Conservation (phyloP, 1,140 invertebrate species). For the Leptonema lineaticorne region DNA sequence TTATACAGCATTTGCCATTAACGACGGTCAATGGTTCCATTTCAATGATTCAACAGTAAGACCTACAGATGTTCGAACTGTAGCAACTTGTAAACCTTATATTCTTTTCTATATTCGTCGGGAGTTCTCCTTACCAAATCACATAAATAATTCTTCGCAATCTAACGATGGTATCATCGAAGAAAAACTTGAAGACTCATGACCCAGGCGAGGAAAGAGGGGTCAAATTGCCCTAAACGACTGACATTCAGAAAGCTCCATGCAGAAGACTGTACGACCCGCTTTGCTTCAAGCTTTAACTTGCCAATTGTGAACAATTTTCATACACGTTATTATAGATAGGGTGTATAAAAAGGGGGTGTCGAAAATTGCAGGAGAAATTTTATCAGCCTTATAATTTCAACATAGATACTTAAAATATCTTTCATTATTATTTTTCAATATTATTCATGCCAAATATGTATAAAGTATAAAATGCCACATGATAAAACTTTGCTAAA, state of each 20-base stretch:
- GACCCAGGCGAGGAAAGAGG: constrained; percentile 17
- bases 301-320: neutral
- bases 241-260: constrained; percentile 21
- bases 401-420: neutral
- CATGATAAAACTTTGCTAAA: constrained; percentile 16
- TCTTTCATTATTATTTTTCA: constrained; percentile 4
- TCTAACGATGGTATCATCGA: neutral
- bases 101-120: constrained; percentile 83
- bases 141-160: constrained; percentile 13
- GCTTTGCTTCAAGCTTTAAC: constrained; percentile 28
- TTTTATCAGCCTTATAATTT: constrained; percentile 4
- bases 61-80: constrained; percentile 65
- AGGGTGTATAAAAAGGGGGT: neutral
- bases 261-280: constrained; percentile 15
- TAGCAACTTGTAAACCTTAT: constrained; percentile 81
- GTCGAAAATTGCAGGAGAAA: neutral
- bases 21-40: constrained; percentile 82
- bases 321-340: neutral
- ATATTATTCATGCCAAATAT: constrained; percentile 26
- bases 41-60: constrained; percentile 89
- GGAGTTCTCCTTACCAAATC: constrained; percentile 53
- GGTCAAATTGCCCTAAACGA: constrained; percentile 21
- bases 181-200: constrained; percentile 18
- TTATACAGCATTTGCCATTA: constrained; percentile 82
- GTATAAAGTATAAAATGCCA: neutral